Percentiles rank a stretch among this genome's conserved stretches.
These are phyloP conservation scores for Plecotus auritus DNA, from an alignment of 2,113 vertebrate species.

Conservation along the genomic window DNA sequence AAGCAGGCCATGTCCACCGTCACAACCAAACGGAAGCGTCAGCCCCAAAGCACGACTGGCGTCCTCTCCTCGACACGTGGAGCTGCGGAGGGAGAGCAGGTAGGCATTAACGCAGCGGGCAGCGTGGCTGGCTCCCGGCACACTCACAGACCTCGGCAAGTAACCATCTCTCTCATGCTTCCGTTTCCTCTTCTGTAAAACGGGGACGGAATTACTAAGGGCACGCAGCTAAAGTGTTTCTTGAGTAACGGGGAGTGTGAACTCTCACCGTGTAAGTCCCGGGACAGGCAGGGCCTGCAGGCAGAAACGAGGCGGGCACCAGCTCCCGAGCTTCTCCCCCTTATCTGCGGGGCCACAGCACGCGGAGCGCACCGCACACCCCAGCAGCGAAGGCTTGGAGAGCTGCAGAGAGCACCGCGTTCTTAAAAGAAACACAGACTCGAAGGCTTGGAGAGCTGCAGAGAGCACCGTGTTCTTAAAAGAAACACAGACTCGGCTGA, in stretches of 20 bases:
- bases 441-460: too few relatives aligned
- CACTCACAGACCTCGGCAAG: fast-evolving
- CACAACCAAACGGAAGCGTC: fast-evolving
- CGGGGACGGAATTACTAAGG: neutral
- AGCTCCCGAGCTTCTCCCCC: too few relatives aligned
- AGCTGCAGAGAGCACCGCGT: too few relatives aligned
- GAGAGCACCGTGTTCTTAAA: neutral
- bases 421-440: neutral
- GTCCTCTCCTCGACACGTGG: fast-evolving
- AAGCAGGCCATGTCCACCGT: fast-evolving
- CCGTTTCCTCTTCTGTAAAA: neutral
- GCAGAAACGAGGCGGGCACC: fast-evolving
- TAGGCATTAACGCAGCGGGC: fast-evolving
- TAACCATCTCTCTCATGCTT: fast-evolving
- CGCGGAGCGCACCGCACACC: fast-evolving
- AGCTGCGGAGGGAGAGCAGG: fast-evolving
- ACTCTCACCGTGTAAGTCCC: fast-evolving
- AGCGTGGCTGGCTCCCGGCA: fast-evolving
- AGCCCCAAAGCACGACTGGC: fast-evolving
- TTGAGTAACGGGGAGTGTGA: neutral
- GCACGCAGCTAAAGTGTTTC: neutral
- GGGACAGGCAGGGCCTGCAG: neutral
- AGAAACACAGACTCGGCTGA: neutral
- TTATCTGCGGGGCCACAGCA: neutral
- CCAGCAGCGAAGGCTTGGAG: fast-evolving